Percentiles rank a stretch among this genome's conserved stretches.
Evolutionary conservation across 1,140 invertebrate species (phyloP).

Genomic region (Physella acuta): DNA sequence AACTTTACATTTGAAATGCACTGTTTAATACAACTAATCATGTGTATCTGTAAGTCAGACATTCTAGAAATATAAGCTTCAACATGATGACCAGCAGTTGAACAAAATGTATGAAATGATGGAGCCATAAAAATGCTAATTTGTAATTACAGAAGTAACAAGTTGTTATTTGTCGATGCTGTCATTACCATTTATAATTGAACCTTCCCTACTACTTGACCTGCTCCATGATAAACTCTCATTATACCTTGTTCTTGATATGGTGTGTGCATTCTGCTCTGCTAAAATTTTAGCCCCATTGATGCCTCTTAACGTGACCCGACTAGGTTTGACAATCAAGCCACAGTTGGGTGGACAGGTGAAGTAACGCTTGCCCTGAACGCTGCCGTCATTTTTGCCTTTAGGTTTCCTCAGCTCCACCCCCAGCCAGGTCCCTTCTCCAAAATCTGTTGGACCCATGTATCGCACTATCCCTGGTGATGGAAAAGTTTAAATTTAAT

Average conservation of each 20-base stretch:
- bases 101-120: no score
- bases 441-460: slow-evolving; percentile 64
- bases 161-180: background rate
- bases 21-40: no score
- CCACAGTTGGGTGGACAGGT: slow-evolving; percentile 62
- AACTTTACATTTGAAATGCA: no score
- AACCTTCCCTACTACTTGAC: slow-evolving; percentile 18
- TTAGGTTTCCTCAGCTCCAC: slow-evolving; percentile 62
- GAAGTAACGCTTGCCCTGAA: slow-evolving; percentile 63
- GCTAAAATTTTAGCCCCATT: slow-evolving; percentile 64
- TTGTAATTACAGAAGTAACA: no score
- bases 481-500: no score
- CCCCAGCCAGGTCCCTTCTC: slow-evolving; percentile 64
- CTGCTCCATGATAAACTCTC: slow-evolving; percentile 13
- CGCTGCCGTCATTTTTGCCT: slow-evolving; percentile 64
- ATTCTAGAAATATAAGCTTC: no score
- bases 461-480: slow-evolving; percentile 59
- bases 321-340: slow-evolving; percentile 62
- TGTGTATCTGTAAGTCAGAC: no score
- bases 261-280: slow-evolving; percentile 37
- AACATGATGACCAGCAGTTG: no score
- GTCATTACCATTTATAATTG: slow-evolving; percentile 15
- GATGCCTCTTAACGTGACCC: slow-evolving; percentile 64
- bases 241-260: slow-evolving; percentile 15
- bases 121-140: no score